Evolutionary conservation across 2,888 invertebrate genomes (phyloP).

Genomic region (Nipponacmea schrenckii): DNA sequence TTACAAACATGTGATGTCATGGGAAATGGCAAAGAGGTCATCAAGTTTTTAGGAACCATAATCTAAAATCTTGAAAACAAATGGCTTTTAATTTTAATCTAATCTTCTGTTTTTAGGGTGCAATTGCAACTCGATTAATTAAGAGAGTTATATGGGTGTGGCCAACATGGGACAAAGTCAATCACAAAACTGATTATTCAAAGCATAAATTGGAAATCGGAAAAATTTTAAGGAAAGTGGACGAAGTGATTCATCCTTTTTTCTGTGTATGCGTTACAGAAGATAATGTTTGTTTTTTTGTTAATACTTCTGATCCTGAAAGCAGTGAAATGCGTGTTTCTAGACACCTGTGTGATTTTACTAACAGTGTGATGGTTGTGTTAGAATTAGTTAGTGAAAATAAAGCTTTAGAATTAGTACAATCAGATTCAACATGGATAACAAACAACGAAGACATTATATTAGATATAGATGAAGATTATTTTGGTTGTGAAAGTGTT

Average conservation of each 20-base stretch:
- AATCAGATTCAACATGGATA: slow-evolving; percentile 26
- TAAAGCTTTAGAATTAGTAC: slow-evolving; percentile 34
- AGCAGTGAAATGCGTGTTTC: no score
- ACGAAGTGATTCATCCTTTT: not conserved
- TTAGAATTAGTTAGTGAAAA: slow-evolving; percentile 41
- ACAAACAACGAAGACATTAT: slow-evolving; percentile 34
- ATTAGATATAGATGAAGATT: slow-evolving; percentile 59
- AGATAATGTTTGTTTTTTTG: no score
- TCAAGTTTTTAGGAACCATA: no score
- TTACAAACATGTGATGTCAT: no score
- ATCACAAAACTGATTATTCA: slow-evolving; percentile 35
- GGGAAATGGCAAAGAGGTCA: no score
- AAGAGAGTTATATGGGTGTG: slow-evolving; percentile 56
- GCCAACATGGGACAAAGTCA: slow-evolving; percentile 50
- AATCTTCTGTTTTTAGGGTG: slow-evolving; percentile 35
- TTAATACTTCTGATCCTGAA: no score
- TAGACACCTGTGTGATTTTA: no score
- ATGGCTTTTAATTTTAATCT: no score
- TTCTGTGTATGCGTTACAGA: no score
- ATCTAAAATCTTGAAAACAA: no score
- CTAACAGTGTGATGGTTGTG: no score
- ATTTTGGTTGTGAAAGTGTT: slow-evolving; percentile 51
- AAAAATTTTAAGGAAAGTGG: slow-evolving; percentile 13
- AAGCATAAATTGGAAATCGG: slow-evolving; percentile 35
- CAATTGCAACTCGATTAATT: slow-evolving; percentile 47